Evolutionary conservation across 2,113 vertebrate genomes (phyloP).

Genomic region (Rhegmatorhina hoffmannsi): DNA sequence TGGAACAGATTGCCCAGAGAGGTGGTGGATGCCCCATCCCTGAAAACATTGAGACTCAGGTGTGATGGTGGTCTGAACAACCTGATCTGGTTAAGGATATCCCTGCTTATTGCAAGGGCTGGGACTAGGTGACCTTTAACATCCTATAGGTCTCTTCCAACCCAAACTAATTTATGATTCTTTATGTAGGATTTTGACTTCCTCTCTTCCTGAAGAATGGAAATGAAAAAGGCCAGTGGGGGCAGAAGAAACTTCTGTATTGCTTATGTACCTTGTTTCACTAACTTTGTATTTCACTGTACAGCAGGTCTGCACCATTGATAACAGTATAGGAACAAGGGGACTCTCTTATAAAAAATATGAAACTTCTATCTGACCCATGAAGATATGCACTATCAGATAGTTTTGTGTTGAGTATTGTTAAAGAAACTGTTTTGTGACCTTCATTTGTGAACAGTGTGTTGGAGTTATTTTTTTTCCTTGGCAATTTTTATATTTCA

Average conservation of each 20-base stretch:
- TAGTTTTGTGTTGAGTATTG: not conserved
- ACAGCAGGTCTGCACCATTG: not conserved
- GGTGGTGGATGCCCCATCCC: not conserved
- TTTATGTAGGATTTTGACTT: constrained; percentile 31
- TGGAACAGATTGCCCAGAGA: not conserved
- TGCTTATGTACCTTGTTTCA: not conserved
- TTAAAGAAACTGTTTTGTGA: not conserved
- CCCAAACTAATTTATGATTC: not conserved
- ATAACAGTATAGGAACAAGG: not conserved
- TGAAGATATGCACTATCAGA: not conserved
- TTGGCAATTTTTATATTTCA: not conserved
- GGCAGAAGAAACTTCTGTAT: not conserved
- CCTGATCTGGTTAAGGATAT: not conserved
- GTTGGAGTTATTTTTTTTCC: not conserved
- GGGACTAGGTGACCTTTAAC: not conserved
- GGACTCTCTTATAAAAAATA: not conserved
- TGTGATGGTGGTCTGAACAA: rapidly evolving
- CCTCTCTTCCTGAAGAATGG: not conserved
- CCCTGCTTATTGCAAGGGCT: not conserved
- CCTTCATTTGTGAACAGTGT: not conserved
- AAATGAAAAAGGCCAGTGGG: not conserved
- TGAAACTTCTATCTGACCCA: not conserved
- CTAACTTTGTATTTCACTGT: not conserved
- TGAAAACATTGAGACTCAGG: not conserved
- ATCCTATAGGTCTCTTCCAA: not conserved